Percentiles rank a stretch among this genome's conserved stretches.
These are phyloP conservation scores for Phalloptychus januarius DNA, from an alignment of 2,797 vertebrate genomes.

Conservation along the genomic window DNA sequence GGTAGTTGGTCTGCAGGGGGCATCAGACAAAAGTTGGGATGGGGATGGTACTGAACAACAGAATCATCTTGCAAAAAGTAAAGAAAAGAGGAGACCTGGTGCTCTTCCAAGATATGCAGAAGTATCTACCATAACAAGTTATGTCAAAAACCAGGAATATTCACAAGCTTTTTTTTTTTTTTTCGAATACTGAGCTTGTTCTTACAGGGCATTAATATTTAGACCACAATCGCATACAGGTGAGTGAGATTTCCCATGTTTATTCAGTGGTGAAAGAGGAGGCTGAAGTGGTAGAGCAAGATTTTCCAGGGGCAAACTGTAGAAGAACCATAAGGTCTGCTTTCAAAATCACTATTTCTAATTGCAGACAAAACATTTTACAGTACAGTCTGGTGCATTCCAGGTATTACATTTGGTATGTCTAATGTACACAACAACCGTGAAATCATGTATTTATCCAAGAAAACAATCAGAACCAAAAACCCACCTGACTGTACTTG, in stretches of 20 bases:
- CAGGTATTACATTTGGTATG: background rate
- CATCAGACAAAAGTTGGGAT: slow-evolving; percentile 12
- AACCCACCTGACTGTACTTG: background rate
- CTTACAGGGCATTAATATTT: background rate
- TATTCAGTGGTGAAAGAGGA: background rate
- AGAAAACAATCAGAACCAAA: background rate
- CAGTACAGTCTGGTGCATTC: background rate
- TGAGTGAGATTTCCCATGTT: background rate
- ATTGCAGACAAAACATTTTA: background rate
- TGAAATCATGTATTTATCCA: background rate
- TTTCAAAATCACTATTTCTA: background rate
- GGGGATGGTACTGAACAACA: slow-evolving; percentile 29
- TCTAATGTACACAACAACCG: background rate
- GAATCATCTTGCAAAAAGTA: slow-evolving; percentile 35
- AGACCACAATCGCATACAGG: background rate
- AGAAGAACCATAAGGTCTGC: background rate
- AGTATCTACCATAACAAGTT: background rate
- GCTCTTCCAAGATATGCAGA: background rate
- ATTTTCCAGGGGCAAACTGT: background rate
- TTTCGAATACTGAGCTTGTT: background rate
- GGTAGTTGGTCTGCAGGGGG: slow-evolving; percentile 47
- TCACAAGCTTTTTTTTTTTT: background rate
- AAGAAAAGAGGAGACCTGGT: slow-evolving; percentile 8
- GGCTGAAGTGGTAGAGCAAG: background rate
- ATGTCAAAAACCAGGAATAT: background rate